phyloP scores from a whole-genome alignment of 2,888 invertebrate species.

The Idaea dimidiata region DNA sequence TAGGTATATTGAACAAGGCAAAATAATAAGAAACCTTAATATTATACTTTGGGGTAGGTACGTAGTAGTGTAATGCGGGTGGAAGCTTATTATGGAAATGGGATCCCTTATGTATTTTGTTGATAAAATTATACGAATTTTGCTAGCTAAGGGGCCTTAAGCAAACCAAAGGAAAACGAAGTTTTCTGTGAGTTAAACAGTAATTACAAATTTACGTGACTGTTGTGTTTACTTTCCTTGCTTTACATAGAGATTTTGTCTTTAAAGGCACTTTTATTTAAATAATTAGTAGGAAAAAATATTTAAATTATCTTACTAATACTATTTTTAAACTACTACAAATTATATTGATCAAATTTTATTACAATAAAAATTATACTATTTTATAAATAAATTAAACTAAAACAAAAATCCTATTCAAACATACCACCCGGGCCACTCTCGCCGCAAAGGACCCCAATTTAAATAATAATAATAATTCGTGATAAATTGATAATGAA shows the following conservation, averaged over 20 bases:
- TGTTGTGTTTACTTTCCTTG: neutral
- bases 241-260: neutral
- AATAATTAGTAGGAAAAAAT: too few relatives aligned
- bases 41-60: conserved; percentile 38
- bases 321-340: too few relatives aligned
- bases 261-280: neutral
- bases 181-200: neutral
- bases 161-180: neutral
- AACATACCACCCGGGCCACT: too few relatives aligned
- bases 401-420: too few relatives aligned
- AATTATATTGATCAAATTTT: too few relatives aligned
- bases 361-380: too few relatives aligned
- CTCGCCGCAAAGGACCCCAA: too few relatives aligned
- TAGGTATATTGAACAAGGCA: conserved; percentile 58
- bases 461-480: too few relatives aligned
- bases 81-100: conserved; percentile 68
- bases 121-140: conserved; percentile 59
- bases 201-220: neutral
- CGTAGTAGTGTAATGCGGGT: conserved; percentile 47
- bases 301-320: too few relatives aligned
- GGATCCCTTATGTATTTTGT: conserved; percentile 62
- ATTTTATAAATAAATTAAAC: too few relatives aligned
- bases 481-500: too few relatives aligned
- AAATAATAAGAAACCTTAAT: conserved; percentile 70
- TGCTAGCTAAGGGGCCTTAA: conserved; percentile 22